A percentile compares a stretch with the other conserved stretches of the same genome.
Conservation (phyloP, 2,113 vertebrate genomes). For the Epinephelus cyanopodus region DNA sequence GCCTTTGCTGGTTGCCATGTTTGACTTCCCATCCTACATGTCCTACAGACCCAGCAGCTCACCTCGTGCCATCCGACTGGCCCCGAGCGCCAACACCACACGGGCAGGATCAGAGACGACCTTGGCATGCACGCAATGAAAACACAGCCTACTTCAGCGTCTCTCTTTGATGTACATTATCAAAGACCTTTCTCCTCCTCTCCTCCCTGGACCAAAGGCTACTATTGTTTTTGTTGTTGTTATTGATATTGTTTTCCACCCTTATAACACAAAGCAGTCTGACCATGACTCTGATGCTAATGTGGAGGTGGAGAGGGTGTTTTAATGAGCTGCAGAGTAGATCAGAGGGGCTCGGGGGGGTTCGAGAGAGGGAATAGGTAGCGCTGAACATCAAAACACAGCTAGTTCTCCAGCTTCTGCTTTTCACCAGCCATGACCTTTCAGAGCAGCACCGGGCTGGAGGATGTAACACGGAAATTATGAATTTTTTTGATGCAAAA, state of each 20-base stretch:
- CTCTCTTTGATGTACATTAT: constrained; percentile 82
- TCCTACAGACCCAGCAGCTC: constrained; percentile 55
- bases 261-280: constrained; percentile 85
- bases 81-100: constrained; percentile 29
- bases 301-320: constrained; percentile 85
- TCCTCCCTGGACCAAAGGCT: constrained; percentile 84
- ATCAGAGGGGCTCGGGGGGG: constrained; percentile 77
- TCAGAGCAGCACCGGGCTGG: constrained; percentile 22
- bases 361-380: constrained; percentile 71
- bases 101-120: constrained; percentile 72
- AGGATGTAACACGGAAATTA: constrained; percentile 46
- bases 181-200: constrained; percentile 81
- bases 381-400: constrained; percentile 80
- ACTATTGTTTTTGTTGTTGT: constrained; percentile 88
- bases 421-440: constrained; percentile 76
- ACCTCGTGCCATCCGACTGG: constrained; percentile 41
- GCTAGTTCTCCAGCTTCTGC: constrained; percentile 53
- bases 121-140: constrained; percentile 74
- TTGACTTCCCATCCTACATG: constrained; percentile 55
- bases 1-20: constrained; percentile 26
- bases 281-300: constrained; percentile 88
- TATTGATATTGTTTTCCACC: constrained; percentile 86
- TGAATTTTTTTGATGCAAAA: constrained; percentile 38
- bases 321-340: constrained; percentile 83
- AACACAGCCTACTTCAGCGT: constrained; percentile 74